Evolutionary conservation across 64 coral and sea anemone genomes (phyloP), one percentile per base, ranked within the genome.

Genomic region (Montipora sp.): DNA sequence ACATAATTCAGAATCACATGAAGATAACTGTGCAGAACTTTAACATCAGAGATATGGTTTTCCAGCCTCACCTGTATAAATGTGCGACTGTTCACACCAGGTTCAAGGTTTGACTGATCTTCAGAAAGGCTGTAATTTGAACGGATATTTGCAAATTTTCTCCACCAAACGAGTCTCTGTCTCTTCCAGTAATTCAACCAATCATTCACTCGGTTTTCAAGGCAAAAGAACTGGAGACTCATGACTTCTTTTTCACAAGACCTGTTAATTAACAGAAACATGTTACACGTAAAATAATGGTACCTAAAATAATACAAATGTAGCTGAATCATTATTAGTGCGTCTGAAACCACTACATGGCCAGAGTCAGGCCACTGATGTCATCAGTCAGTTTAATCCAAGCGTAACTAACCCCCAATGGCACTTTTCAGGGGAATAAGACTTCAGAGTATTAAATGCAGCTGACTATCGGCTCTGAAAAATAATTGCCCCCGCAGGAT

Each of bases 81-180:
- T 6, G 77, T 89, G 7, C 65, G 27, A 51, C 23, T 79, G 87
- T 60, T 5, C 9, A 78, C 8, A 9, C 82, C 82, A 71, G 66
- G 19, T 72, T 85, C 82, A 12, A 85, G 44, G 47, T 85, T 45
- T 22, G 14, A n/a, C 59, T 73, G 82, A 23, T 85, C 45, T 71
- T 85, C 82, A 51, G 22, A 14, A 70, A 85, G 45, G 50, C 65
- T 71, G 9, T 48, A 96, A 19, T 92, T 87, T 73, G 94, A 96
- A 55, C 92, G 94, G 73, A 94, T 73, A 77, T 94, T 96, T 36
- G 92, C 98, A 92, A 96, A 94, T 66, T 96, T 99, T 79, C 92
- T 99, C 98, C 98, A 99, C 98, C 98, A 99, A 1, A 89, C 81
- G n/a, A 99, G 89, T 80, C 98, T 83, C 47, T 96, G 89, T 77